Conservation (phyloP, 2,797 vertebrate genomes). For the Pseudochromis fuscus region DNA sequence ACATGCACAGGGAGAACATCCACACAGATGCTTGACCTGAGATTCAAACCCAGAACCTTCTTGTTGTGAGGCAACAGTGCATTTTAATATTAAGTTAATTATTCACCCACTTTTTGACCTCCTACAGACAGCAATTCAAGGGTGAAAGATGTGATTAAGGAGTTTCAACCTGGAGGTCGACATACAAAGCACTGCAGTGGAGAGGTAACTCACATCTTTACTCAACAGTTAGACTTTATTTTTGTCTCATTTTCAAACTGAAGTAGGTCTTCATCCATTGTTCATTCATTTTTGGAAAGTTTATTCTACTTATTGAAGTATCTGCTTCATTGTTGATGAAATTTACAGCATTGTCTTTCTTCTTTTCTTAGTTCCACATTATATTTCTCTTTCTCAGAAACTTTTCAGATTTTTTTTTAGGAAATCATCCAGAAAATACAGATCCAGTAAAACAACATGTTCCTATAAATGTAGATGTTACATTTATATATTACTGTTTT, state of each 20-base stretch:
- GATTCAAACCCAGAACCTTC: too few species aligned
- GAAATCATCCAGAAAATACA: not conserved
- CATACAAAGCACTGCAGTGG: conserved; percentile 82
- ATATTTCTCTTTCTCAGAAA: not conserved
- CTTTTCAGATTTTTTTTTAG: too few species aligned
- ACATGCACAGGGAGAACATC: too few species aligned
- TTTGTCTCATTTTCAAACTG: too few species aligned
- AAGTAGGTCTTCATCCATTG: too few species aligned
- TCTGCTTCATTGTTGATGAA: not conserved
- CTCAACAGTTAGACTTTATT: not conserved
- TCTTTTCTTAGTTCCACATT: not conserved
- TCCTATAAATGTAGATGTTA: not conserved
- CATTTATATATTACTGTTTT: not conserved
- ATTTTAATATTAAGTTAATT: too few species aligned
- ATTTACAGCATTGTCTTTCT: not conserved
- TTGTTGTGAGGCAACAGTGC: too few species aligned
- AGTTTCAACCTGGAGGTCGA: conserved; percentile 86
- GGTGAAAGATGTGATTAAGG: conserved; percentile 90
- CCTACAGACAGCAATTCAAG: conserved; percentile 87
- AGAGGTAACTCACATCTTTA: conserved; percentile 78
- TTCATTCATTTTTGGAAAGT: too few species aligned
- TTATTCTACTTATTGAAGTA: not conserved
- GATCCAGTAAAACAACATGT: not conserved
- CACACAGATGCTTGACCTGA: too few species aligned
- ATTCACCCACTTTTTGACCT: not conserved